Percentiles rank a stretch among this genome's conserved stretches.
Evolutionary conservation across 2,888 invertebrate genomes (phyloP).

Genomic region (Ormyrus labotus): DNA sequence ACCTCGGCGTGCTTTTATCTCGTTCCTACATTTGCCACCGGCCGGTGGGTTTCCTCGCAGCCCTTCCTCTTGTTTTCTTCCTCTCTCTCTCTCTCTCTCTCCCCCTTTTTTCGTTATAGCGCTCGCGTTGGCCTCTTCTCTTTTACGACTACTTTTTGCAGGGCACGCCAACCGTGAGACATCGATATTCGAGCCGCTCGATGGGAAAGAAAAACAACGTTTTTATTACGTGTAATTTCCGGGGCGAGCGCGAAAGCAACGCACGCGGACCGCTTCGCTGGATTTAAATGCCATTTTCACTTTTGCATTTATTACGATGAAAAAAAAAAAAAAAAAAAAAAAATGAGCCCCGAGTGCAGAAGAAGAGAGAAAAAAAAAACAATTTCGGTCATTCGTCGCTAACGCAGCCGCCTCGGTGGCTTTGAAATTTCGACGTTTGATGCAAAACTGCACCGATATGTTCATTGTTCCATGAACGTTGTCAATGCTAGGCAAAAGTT

Average conservation of each 20-base stretch:
- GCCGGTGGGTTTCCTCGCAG: neutral
- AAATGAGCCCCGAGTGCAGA: too few relatives aligned
- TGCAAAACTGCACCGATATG: neutral
- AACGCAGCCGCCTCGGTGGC: neutral
- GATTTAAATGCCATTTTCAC: slow-evolving; percentile 51
- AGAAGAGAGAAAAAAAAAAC: slow-evolving; percentile 1
- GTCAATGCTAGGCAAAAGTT: too few relatives aligned
- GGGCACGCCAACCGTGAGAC: slow-evolving; percentile 7
- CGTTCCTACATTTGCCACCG: slow-evolving; percentile 33
- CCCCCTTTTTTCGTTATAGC: neutral
- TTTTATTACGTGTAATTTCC: slow-evolving; percentile 52
- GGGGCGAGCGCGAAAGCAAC: slow-evolving; percentile 3
- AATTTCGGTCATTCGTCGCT: slow-evolving; percentile 20
- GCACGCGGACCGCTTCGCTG: slow-evolving; percentile 16
- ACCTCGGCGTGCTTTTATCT: slow-evolving; percentile 48
- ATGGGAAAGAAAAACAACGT: slow-evolving; percentile 46
- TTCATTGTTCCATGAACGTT: neutral
- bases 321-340: too few relatives aligned
- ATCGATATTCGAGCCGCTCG: slow-evolving; percentile 44
- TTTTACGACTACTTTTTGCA: slow-evolving; percentile 45
- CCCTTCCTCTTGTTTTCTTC: slow-evolving; percentile 6
- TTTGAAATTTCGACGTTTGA: neutral
- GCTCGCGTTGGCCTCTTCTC: slow-evolving; percentile 12
- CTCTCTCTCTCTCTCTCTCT: neutral
- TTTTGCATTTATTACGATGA: slow-evolving; percentile 51